Conservation (phyloP, 2,888 invertebrate species). For the Pollenia labialis region DNA sequence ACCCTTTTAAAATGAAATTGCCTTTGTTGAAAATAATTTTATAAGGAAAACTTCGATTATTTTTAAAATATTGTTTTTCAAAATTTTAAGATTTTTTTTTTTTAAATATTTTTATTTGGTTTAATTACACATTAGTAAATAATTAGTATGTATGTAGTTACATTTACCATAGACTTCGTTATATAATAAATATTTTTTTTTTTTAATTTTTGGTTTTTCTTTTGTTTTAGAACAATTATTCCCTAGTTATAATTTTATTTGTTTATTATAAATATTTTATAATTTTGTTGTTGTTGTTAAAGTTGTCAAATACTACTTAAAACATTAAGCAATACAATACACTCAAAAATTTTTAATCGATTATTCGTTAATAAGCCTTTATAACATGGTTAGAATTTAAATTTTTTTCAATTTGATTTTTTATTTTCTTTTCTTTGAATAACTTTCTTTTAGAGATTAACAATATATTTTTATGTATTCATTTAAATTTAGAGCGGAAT, state of each 20-base stretch:
- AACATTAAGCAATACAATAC: constrained; percentile 66
- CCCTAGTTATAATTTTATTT: constrained; percentile 41
- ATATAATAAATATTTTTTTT: constrained; percentile 31
- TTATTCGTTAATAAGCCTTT: constrained; percentile 70
- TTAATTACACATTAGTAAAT: constrained; percentile 5
- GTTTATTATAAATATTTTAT: constrained; percentile 11
- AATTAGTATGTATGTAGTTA: constrained; percentile 43
- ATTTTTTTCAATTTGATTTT: constrained; percentile 32
- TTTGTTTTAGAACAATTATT: constrained; percentile 48
- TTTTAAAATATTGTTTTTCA: constrained; percentile 22
- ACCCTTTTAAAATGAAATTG: constrained; percentile 26
- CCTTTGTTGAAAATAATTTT: constrained; percentile 15
- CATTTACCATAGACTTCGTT: constrained; percentile 62
- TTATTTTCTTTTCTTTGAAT: constrained; percentile 47
- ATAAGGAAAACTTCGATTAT: constrained; percentile 36
- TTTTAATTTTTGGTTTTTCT: constrained; percentile 24
- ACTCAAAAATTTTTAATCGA: constrained; percentile 62
- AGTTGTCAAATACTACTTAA: constrained; percentile 50
- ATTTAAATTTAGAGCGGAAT: constrained; percentile 27
- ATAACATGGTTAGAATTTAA: constrained; percentile 43
- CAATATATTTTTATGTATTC: constrained; percentile 14
- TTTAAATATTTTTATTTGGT: constrained; percentile 30
- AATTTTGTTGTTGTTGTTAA: neutral
- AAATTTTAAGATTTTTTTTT: constrained; percentile 22
- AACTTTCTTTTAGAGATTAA: constrained; percentile 43